Evolutionary conservation across 1,140 invertebrate genomes (phyloP).

Genomic region (Brachionus calyciflorus): DNA sequence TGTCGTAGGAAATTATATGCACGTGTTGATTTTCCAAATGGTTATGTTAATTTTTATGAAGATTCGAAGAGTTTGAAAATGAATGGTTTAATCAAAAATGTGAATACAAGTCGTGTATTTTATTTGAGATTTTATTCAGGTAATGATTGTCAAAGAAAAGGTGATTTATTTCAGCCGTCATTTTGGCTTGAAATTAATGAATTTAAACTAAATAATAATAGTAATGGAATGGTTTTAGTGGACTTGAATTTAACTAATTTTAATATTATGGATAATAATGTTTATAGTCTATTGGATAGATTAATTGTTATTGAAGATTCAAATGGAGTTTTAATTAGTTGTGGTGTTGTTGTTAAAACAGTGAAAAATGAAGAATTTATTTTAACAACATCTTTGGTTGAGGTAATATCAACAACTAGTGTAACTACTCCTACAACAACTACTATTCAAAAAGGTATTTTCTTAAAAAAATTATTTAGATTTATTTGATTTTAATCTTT

Average conservation of each 20-base stretch:
- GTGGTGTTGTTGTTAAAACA: background rate
- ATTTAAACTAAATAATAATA: background rate
- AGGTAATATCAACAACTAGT: too few relatives aligned
- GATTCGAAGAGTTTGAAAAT: background rate
- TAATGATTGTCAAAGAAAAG: background rate
- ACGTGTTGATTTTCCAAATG: background rate
- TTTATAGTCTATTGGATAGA: background rate
- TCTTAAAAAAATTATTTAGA: too few relatives aligned
- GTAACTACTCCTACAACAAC: too few relatives aligned
- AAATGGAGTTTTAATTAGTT: background rate
- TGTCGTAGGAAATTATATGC: background rate
- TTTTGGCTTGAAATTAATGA: background rate
- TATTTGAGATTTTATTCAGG: background rate
- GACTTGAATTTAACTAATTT: background rate
- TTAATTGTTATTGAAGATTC: background rate
- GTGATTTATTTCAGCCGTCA: background rate
- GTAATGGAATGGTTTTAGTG: background rate
- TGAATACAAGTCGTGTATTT: background rate
- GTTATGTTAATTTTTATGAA: background rate
- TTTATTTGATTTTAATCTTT: too few relatives aligned
- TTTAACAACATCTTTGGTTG: too few relatives aligned
- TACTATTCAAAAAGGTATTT: too few relatives aligned
- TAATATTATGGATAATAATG: background rate
- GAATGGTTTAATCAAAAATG: background rate
- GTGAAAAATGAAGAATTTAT: too few relatives aligned